Evolutionary conservation across 2,888 invertebrate genomes (phyloP).

Genomic region (Augochlorella aurata): DNA sequence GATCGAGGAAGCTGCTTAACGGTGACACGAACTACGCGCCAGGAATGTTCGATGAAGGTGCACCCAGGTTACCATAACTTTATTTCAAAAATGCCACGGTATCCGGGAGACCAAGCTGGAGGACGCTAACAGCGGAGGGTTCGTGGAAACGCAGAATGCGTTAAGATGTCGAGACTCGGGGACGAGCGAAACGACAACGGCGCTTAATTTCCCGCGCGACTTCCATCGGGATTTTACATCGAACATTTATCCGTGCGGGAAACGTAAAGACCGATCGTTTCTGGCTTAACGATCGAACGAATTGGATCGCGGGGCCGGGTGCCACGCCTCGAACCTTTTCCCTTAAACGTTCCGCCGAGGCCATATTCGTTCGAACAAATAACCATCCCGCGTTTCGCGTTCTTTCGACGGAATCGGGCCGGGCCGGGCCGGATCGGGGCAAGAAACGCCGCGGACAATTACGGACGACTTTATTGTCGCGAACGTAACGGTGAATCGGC

Average conservation of each 20-base stretch:
- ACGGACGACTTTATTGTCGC: conserved; percentile 52
- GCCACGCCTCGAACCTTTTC: conserved; percentile 7
- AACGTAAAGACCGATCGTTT: conserved; percentile 1
- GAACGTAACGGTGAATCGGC: conserved; percentile 46
- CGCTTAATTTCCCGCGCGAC: background rate
- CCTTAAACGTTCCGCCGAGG: conserved; percentile 31
- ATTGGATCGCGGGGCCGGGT: conserved; percentile 7
- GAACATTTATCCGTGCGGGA: background rate
- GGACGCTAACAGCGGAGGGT: background rate
- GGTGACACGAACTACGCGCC: too few relatives aligned
- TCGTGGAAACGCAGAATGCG: conserved; percentile 6
- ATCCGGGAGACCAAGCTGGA: too few relatives aligned
- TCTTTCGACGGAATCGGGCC: background rate
- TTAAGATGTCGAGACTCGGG: background rate
- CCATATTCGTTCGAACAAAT: conserved; percentile 36
- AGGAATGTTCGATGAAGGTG: too few relatives aligned
- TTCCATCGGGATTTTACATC: conserved; percentile 4
- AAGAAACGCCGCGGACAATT: conserved; percentile 49
- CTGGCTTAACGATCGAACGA: conserved; percentile 5
- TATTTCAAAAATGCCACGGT: too few relatives aligned
- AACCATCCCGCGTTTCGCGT: conserved; percentile 4
- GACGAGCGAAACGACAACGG: background rate
- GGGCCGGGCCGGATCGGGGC: background rate
- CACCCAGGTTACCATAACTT: too few relatives aligned
- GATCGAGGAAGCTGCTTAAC: too few relatives aligned